Percentiles rank a stretch among this genome's conserved stretches.
Evolutionary conservation across 2,797 vertebrate species (phyloP).

Genomic region (Acanthurus lineatus): DNA sequence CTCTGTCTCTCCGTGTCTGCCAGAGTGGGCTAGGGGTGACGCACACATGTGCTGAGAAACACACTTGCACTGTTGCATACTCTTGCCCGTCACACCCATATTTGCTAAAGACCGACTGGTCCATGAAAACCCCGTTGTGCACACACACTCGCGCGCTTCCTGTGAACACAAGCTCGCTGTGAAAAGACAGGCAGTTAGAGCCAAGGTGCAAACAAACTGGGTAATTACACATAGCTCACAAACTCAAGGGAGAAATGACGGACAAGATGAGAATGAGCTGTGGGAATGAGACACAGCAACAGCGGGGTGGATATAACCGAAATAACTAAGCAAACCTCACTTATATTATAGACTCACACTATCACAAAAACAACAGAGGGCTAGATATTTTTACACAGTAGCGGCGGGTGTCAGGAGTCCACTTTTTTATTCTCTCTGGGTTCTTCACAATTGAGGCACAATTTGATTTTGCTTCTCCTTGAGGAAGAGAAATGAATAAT

Average conservation of each 20-base stretch:
- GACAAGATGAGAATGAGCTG: slow-evolving; percentile 82
- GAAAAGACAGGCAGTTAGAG: slow-evolving; percentile 76
- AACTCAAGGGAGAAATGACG: slow-evolving; percentile 78
- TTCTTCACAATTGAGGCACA: slow-evolving; percentile 28
- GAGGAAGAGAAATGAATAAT: slow-evolving; percentile 44
- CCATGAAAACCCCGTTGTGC: slow-evolving; percentile 47
- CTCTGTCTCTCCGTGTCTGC: slow-evolving; percentile 75
- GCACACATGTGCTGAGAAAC: slow-evolving; percentile 70
- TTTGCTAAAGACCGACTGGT: slow-evolving; percentile 77
- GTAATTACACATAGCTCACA: slow-evolving; percentile 85
- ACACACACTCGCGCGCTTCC: slow-evolving; percentile 49
- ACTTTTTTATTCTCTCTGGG: slow-evolving; percentile 40
- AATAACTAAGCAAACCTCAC: slow-evolving; percentile 73
- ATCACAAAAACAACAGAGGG: slow-evolving; percentile 59
- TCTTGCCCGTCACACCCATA: slow-evolving; percentile 69
- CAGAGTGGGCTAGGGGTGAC: slow-evolving; percentile 64
- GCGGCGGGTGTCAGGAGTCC: slow-evolving; percentile 53
- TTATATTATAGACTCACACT: slow-evolving; percentile 64
- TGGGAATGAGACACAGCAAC: slow-evolving; percentile 67
- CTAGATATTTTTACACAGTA: slow-evolving; percentile 31
- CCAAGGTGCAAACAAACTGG: slow-evolving; percentile 82
- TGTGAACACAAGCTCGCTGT: slow-evolving; percentile 71
- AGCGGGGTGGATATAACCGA: slow-evolving; percentile 63
- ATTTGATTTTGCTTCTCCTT: slow-evolving; percentile 27
- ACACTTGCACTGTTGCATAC: slow-evolving; percentile 64